Conservation (phyloP, 2,888 invertebrate species). For the Sepiola atlantica region DNA sequence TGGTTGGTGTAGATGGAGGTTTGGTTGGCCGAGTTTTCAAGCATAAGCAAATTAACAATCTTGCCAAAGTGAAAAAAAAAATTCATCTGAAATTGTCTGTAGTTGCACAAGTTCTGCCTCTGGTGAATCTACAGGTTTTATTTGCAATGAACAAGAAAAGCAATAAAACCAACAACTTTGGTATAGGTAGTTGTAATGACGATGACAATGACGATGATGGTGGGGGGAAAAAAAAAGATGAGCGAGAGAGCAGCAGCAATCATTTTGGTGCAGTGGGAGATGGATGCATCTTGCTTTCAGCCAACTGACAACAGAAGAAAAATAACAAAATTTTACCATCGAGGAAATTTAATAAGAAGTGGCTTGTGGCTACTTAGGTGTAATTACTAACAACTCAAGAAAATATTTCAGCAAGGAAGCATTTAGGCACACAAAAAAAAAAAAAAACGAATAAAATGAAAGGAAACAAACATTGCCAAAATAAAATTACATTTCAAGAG, state of each 20-base stretch:
- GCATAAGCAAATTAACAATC: conserved; percentile 9
- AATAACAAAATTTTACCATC: neutral
- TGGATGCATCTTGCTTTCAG: neutral
- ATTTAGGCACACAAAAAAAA: neutral
- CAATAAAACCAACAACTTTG: neutral
- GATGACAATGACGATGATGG: neutral
- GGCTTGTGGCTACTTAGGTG: conserved; percentile 13
- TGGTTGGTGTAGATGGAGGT: neutral
- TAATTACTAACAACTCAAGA: neutral
- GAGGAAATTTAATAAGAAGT: conserved; percentile 32
- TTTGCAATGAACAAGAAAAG: neutral
- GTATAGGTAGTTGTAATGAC: neutral
- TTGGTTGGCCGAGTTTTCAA: conserved; percentile 9
- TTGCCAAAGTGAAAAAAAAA: conserved; percentile 32
- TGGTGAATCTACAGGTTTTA: conserved; percentile 22
- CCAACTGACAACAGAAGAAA: neutral
- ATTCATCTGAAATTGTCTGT: conserved; percentile 21
- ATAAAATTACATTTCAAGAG: neutral
- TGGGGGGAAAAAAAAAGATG: neutral
- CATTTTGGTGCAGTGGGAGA: neutral
- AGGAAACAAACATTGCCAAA: conserved; percentile 19
- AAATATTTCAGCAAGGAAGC: conserved; percentile 6
- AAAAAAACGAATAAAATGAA: neutral
- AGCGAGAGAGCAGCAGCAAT: neutral
- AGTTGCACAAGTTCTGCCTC: conserved; percentile 32